A percentile compares a stretch with the other conserved stretches of the same genome.
These are phyloP conservation scores for Trichosurus vulpecula DNA, from an alignment of 2,797 vertebrate species.

Conservation along the genomic window DNA sequence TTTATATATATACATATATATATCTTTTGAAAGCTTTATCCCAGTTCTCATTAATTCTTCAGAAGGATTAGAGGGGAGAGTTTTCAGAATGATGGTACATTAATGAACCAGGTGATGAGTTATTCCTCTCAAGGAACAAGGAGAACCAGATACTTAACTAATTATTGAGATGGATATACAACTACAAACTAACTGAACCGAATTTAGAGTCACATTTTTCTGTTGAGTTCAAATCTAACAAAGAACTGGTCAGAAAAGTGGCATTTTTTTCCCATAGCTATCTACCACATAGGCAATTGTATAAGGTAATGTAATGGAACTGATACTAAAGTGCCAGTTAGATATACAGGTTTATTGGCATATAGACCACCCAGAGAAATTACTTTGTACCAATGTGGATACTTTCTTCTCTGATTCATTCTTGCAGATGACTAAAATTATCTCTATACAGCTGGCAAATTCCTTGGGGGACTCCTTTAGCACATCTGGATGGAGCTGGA, in stretches of 20 bases:
- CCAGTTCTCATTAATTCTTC: background rate
- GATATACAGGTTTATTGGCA: slow-evolving; percentile 9
- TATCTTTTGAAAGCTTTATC: background rate
- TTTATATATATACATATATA: background rate
- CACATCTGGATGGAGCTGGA: slow-evolving; percentile 38
- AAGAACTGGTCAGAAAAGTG: slow-evolving; percentile 24
- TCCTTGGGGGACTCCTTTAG: slow-evolving; percentile 28
- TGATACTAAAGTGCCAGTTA: slow-evolving; percentile 26
- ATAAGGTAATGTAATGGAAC: background rate
- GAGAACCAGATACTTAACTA: slow-evolving; percentile 21
- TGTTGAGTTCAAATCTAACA: background rate
- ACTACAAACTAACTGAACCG: background rate
- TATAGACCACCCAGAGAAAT: slow-evolving; percentile 32
- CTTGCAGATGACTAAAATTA: slow-evolving; percentile 42
- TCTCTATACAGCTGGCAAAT: slow-evolving; percentile 45
- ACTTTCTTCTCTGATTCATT: slow-evolving; percentile 46
- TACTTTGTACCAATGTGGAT: slow-evolving; percentile 21
- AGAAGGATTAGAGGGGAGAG: background rate
- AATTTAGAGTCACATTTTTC: background rate
- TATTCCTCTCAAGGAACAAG: slow-evolving; percentile 29
- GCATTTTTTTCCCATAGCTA: slow-evolving; percentile 26
- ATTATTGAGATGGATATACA: slow-evolving; percentile 12
- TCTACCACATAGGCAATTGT: slow-evolving; percentile 16
- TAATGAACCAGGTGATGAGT: slow-evolving; percentile 7
- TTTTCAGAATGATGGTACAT: slow-evolving; percentile 20